phyloP scores from a whole-genome alignment of 2,888 invertebrate genomes.

The Netelia melanura region DNA sequence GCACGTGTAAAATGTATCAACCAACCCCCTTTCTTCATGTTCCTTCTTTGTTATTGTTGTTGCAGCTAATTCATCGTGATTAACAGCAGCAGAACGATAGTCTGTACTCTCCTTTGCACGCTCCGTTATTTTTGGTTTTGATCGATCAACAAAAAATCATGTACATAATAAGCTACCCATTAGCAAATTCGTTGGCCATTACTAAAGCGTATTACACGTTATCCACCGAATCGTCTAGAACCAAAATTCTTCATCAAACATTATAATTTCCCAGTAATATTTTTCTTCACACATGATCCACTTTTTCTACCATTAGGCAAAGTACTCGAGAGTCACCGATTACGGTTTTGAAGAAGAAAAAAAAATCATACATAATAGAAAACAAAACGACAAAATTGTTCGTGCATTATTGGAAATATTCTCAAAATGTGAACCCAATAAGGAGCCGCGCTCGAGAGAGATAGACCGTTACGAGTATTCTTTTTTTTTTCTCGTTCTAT shows the following conservation, averaged over 20 bases:
- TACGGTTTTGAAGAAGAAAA: not conserved
- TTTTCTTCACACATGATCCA: not conserved
- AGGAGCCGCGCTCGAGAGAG: slow-evolving; percentile 55
- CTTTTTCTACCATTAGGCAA: not conserved
- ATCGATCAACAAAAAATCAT: not conserved
- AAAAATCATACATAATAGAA: not conserved
- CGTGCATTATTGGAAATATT: slow-evolving; percentile 4
- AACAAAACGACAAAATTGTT: not conserved
- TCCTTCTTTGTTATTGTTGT: not conserved
- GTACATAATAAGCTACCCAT: not conserved
- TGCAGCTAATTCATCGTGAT: slow-evolving; percentile 52
- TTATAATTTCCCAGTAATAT: not conserved
- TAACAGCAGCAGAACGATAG: slow-evolving; percentile 49
- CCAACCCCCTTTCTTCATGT: slow-evolving; percentile 55
- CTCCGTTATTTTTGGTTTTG: slow-evolving; percentile 38
- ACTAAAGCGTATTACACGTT: slow-evolving; percentile 24
- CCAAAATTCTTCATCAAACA: not conserved
- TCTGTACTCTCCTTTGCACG: slow-evolving; percentile 59
- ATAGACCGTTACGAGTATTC: slow-evolving; percentile 43
- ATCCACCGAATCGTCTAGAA: not conserved
- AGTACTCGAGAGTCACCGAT: not conserved
- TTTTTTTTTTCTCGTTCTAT: slow-evolving; percentile 27
- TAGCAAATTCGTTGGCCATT: slow-evolving; percentile 11
- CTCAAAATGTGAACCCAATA: slow-evolving; percentile 5
- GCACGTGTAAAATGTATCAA: slow-evolving; percentile 67